These are phyloP conservation scores for Eufriesea mexicana DNA, from an alignment of 1,140 invertebrate species.

Conservation along the genomic window DNA sequence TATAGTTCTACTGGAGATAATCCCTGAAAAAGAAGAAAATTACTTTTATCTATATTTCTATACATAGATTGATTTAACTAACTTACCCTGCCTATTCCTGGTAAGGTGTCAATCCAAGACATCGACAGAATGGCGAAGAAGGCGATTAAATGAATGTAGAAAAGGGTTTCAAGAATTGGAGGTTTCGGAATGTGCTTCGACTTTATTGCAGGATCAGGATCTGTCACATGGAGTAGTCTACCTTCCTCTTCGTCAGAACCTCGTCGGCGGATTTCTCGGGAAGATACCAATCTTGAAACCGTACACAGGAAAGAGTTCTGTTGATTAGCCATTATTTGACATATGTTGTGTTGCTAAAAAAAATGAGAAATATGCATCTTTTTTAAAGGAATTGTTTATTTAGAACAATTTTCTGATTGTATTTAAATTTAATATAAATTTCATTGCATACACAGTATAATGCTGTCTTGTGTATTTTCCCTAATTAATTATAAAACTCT, in stretches of 20 bases:
- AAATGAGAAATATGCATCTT: background rate
- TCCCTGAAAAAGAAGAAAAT: conserved; percentile 57
- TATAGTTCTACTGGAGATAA: conserved; percentile 72
- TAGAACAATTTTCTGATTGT: no score
- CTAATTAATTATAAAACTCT: background rate
- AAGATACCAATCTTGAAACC: conserved; percentile 81
- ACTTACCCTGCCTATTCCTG: conserved; percentile 81
- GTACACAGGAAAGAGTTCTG: conserved; percentile 81
- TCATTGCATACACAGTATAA: background rate
- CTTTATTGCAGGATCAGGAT: conserved; percentile 77
- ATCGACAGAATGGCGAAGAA: conserved; percentile 77
- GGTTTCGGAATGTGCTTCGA: conserved; percentile 77
- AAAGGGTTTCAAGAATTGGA: conserved; percentile 74
- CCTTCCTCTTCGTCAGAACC: conserved; percentile 77
- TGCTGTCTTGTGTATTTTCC: background rate
- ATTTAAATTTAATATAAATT: background rate
- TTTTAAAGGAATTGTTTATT: background rate
- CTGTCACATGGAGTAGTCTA: conserved; percentile 76
- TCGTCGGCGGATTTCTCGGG: conserved; percentile 76
- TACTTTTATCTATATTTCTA: no score
- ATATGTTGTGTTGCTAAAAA: conserved; percentile 74
- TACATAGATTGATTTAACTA: no score
- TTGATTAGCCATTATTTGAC: conserved; percentile 74
- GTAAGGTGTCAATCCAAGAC: conserved; percentile 81
- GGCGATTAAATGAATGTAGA: conserved; percentile 82